Evolutionary conservation across 2,888 invertebrate genomes (phyloP).

Genomic region (Chrysolina americana): DNA sequence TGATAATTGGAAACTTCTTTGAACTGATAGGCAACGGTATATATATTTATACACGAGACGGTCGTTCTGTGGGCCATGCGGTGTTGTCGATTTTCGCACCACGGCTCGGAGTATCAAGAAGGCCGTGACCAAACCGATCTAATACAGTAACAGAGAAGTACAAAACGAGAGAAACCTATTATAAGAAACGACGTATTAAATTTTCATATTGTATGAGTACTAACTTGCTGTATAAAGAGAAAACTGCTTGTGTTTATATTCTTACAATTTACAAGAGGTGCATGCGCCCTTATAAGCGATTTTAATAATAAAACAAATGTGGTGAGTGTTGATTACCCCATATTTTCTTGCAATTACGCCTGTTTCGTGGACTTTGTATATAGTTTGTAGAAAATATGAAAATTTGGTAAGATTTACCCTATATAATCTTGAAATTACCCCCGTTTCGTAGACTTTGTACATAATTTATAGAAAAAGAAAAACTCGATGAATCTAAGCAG

Average conservation of each 20-base stretch:
- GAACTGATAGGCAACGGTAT: no score
- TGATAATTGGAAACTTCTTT: no score
- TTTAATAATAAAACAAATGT: no score
- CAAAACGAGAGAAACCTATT: constrained; percentile 3
- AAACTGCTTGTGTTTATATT: neutral
- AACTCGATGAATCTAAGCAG: neutral
- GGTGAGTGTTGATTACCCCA: neutral
- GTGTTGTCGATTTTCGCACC: no score
- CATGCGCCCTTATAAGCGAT: neutral
- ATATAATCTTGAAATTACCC: neutral
- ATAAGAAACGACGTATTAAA: neutral
- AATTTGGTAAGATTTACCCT: neutral
- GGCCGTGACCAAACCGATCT: neutral
- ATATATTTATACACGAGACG: no score
- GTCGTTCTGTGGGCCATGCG: no score
- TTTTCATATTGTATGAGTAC: constrained; percentile 10
- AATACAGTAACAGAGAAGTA: constrained; percentile 7
- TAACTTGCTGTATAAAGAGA: constrained; percentile 8
- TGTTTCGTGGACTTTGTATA: neutral
- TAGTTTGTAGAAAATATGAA: neutral
- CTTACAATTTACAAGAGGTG: neutral
- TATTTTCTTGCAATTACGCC: neutral
- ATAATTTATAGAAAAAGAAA: neutral
- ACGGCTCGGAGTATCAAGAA: neutral
- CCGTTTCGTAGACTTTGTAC: neutral